phyloP scores from a whole-genome alignment of 2,113 vertebrate genomes.

The Lontra canadensis region DNA sequence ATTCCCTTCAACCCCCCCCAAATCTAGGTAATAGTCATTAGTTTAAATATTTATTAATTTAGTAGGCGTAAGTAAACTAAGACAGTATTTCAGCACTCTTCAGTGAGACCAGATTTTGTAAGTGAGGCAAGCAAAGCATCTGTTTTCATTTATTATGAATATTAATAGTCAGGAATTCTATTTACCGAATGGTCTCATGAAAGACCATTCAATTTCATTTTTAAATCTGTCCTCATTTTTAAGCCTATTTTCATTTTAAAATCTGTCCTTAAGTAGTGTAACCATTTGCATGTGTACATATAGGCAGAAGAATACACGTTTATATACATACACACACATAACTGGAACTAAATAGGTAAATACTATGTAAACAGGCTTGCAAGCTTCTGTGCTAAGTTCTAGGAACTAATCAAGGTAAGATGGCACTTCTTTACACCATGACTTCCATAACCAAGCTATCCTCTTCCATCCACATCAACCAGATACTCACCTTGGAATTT shows the following conservation, averaged over 20 bases:
- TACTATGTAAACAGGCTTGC: not conserved
- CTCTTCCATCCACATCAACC: not conserved
- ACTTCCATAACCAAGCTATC: not conserved
- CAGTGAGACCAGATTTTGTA: not conserved
- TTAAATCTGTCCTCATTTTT: not conserved
- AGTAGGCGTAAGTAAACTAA: slow-evolving; percentile 46
- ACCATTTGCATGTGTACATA: not conserved
- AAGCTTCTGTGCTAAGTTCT: not conserved
- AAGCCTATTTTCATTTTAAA: slow-evolving; percentile 7
- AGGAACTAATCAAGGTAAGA: not conserved
- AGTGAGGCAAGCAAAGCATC: not conserved
- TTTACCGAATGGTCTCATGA: slow-evolving; percentile 17
- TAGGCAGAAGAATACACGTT: no score
- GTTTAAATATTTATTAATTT: slow-evolving; percentile 32
- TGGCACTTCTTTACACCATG: not conserved
- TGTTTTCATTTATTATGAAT: not conserved
- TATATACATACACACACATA: not conserved
- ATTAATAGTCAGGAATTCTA: not conserved
- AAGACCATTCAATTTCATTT: not conserved
- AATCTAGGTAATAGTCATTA: slow-evolving; percentile 29
- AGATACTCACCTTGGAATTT: not conserved
- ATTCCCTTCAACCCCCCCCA: not conserved
- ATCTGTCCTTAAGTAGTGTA: not conserved
- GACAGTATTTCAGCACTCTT: not conserved
- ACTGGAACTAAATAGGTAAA: not conserved